Percentiles rank a stretch among this genome's conserved stretches.
Evolutionary conservation across 2,888 invertebrate species (phyloP).

Genomic region (Synanthedon myopaeformis): DNA sequence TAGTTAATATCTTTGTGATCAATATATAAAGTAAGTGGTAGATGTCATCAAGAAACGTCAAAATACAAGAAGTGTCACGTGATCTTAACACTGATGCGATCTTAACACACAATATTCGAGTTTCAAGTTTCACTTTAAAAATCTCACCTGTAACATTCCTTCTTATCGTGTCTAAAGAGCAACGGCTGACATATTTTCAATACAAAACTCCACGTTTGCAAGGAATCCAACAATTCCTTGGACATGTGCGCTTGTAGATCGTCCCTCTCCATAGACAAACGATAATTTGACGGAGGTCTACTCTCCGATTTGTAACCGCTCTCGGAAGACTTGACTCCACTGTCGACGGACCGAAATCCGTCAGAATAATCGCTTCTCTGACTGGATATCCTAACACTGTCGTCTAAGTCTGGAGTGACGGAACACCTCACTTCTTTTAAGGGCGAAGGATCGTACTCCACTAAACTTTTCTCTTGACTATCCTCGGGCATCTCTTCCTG

Average conservation of each 20-base stretch:
- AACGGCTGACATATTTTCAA: conserved; percentile 59
- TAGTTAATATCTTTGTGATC: too few species aligned
- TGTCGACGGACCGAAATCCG: conserved; percentile 7
- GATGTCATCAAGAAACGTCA: too few species aligned
- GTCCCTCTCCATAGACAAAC: conserved; percentile 38
- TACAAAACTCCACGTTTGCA: conserved; percentile 60
- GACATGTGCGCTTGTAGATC: conserved; percentile 30
- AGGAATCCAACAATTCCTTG: conserved; percentile 40
- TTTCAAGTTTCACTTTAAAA: neutral
- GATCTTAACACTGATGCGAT: too few species aligned
- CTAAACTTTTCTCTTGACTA: conserved; percentile 48
- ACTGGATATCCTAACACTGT: conserved; percentile 28
- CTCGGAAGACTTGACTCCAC: conserved; percentile 30
- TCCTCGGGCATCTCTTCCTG: conserved; percentile 42
- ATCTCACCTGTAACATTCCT: conserved; percentile 56
- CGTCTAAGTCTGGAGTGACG: conserved; percentile 48
- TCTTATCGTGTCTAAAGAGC: conserved; percentile 54
- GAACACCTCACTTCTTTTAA: conserved; percentile 30
- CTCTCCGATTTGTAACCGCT: conserved; percentile 36
- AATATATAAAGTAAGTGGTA: too few species aligned
- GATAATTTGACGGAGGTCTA: conserved; percentile 14
- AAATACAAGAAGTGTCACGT: too few species aligned
- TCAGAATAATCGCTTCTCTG: conserved; percentile 36
- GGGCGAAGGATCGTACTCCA: conserved; percentile 57
- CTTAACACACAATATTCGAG: too few species aligned